phyloP scores from a whole-genome alignment of 2,888 invertebrate genomes.

The Lysandra coridon region DNA sequence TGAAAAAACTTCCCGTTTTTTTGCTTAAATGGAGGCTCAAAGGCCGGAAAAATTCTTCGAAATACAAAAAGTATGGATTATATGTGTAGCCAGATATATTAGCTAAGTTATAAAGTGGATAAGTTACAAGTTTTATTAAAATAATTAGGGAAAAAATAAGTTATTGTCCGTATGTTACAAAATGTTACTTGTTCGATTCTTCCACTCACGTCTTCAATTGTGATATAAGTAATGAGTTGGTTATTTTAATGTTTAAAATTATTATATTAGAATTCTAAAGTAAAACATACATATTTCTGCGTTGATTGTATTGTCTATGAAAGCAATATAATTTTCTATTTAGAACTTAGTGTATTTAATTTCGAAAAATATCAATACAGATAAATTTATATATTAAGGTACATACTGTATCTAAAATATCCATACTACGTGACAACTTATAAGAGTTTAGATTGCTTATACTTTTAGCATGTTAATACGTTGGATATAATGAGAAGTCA shows the following conservation, averaged over 20 bases:
- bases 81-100: too few relatives aligned
- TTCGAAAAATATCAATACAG: background rate
- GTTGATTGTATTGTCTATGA: background rate
- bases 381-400: background rate
- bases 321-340: slow-evolving; percentile 7
- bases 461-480: background rate
- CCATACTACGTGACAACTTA: background rate
- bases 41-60: too few relatives aligned
- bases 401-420: background rate
- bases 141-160: too few relatives aligned
- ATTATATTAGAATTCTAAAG: background rate
- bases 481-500: background rate
- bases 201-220: too few relatives aligned
- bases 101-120: too few relatives aligned
- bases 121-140: too few relatives aligned
- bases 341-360: background rate
- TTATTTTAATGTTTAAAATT: background rate
- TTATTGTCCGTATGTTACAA: too few relatives aligned
- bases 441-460: background rate
- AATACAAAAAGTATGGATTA: too few relatives aligned
- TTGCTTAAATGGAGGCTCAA: too few relatives aligned
- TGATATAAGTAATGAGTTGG: too few relatives aligned
- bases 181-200: too few relatives aligned
- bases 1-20: too few relatives aligned
- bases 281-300: background rate